phyloP scores from a whole-genome alignment of 2,797 vertebrate species.

The Denticeps clupeoides region DNA sequence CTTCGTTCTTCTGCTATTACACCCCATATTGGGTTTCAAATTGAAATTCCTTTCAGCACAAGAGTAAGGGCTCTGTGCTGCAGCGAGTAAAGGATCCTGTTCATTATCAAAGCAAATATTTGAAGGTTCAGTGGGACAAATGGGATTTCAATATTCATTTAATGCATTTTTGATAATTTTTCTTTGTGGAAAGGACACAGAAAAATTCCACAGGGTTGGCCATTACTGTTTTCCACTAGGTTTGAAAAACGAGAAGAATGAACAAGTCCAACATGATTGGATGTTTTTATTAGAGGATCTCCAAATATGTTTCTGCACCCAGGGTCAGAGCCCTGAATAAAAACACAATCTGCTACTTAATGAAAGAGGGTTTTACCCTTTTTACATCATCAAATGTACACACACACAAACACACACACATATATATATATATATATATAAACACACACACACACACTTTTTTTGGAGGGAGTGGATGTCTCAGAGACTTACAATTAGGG shows the following conservation, averaged over 20 bases:
- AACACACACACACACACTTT: background rate
- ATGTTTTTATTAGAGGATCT: slow-evolving; percentile 45
- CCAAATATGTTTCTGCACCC: slow-evolving; percentile 45
- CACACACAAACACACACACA: background rate
- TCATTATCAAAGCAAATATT: slow-evolving; percentile 47
- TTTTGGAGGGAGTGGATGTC: slow-evolving; percentile 1
- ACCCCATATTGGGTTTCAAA: slow-evolving; percentile 35
- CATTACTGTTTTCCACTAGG: slow-evolving; percentile 18
- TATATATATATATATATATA: background rate
- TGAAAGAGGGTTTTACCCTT: slow-evolving; percentile 65
- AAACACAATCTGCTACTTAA: slow-evolving; percentile 68
- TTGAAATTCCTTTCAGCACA: slow-evolving; percentile 35
- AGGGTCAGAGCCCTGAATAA: slow-evolving; percentile 60
- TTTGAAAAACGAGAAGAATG: slow-evolving; percentile 15
- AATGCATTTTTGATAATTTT: slow-evolving; percentile 33
- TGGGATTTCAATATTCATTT: slow-evolving; percentile 33
- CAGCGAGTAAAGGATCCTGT: slow-evolving; percentile 23
- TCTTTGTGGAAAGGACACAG: slow-evolving; percentile 34
- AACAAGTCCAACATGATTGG: slow-evolving; percentile 39
- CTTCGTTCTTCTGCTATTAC: slow-evolving; percentile 32
- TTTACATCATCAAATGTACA: slow-evolving; percentile 57
- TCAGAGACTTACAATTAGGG: slow-evolving; percentile 27
- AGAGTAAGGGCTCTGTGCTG: slow-evolving; percentile 24
- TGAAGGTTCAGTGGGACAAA: slow-evolving; percentile 29
- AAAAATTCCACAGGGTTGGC: slow-evolving; percentile 8